Evolutionary conservation across 1,140 invertebrate genomes (phyloP), one percentile per base, ranked within the genome.

Genomic region (Dufourea novaeangliae): DNA sequence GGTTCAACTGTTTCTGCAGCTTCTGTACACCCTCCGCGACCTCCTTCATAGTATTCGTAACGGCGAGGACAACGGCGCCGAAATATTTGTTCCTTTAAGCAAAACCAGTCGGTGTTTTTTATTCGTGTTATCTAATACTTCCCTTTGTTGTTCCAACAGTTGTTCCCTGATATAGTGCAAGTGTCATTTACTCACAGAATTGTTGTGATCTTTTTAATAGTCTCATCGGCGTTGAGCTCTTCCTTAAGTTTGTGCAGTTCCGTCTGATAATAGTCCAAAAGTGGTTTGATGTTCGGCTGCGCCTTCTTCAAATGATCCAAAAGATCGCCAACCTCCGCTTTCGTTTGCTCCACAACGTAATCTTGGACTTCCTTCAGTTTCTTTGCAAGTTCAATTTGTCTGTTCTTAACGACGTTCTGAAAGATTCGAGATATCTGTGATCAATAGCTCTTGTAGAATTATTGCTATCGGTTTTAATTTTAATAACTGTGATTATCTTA

Each of bases 181-280:
- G 20, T 50, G 20, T 8, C n/a, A 39, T 64, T 70, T 77, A 93
- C 94, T 94, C 93, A 95, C 93, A 95, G 85, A n/a, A 92, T 90
- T 44, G 95, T 93, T n/a, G 93, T 92, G 20, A 96, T 92, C 74
- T 95, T 93, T 83, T 95, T 94, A 39, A 96, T 82, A 1, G 93
- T 93, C 69, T 95, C 94, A 84, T 96, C 96, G 29, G 93, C 92
- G 32, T 94, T 88, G 0, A 97, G 88, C 84, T 97, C 96, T 8
- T 94, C 89, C 46, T 94, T 91, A 4, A 97, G 82, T 78, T 94
- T 94, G 14, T 93, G 90, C 1, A 95, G 39, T 88, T 96, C 95
- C 0, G 90, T 86, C 22, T 93, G 87, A 86, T 95, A 95, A 52
- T 94, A 93, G 2, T 94, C 92, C 10, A 92, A 83, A 0, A 96